Base-by-base conservation (phyloP, 2,888 invertebrate species). In the Congeria kusceri region DNA sequence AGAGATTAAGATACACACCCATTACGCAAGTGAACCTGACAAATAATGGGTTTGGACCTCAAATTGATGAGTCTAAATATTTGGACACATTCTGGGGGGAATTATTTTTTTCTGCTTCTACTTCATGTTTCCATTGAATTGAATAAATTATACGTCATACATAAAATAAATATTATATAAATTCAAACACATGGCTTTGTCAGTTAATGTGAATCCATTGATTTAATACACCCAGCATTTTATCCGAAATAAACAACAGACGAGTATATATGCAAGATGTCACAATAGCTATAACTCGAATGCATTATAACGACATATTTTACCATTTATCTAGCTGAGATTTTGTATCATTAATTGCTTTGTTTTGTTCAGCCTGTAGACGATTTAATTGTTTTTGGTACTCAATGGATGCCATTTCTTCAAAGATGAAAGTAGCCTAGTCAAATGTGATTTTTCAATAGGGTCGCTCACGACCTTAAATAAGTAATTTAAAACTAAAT, bases 321-420 rank as follows among this genome's bases (percentile, higher is more conserved):
- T 83, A 91, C 92, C 90, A 87, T 81, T 89, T 87, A 23, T 83
- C 25, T 20, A 91, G 82, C 67, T 86, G 83, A 27, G 85, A 84
- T 39, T 90, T 85, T 62, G 91, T 90, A 32, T 86, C 83, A 57
- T 80, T 58, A 0, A 91, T 53, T 23, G 90, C 90, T 29, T 81
- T 82, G 7, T 79, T 78, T 73, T 91, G 91, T 69, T 91, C 90
- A 77, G 88, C 88, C 64, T 83, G 83, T 4, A 92, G 79, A 13
- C 92, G 84, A n/a, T 66, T 29, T 27, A 90, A 58, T 18, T 89
- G 80, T 39, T 77, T 46, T 9, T 78, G 65, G 28, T 88, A 86
- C 83, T 62, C 49, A 61, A 68, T 69, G 27, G 27, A 18, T 9
- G 63, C 56, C 82, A 83, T 81, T 67, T 68, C 7, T 39, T 11